These are phyloP conservation scores for Liopterus haemorrhoidalis DNA, from an alignment of 2,888 invertebrate species.

Conservation along the genomic window DNA sequence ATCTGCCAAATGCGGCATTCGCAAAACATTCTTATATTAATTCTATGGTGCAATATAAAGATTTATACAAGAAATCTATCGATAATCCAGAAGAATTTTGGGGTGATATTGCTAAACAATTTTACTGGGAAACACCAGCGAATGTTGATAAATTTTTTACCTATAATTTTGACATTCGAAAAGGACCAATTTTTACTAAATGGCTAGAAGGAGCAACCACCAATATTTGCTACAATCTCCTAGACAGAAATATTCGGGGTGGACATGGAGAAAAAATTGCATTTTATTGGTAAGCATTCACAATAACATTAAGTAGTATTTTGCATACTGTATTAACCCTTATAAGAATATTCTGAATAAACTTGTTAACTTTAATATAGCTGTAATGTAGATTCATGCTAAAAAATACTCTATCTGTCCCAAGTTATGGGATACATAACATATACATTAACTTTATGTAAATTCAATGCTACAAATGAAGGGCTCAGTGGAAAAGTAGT, in stretches of 20 bases:
- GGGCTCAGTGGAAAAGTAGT: too few relatives aligned
- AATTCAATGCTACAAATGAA: too few relatives aligned
- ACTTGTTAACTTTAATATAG: too few relatives aligned
- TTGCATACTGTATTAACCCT: too few relatives aligned
- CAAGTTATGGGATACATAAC: too few relatives aligned
- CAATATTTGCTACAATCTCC: slow-evolving; percentile 91
- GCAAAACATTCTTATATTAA: slow-evolving; percentile 59
- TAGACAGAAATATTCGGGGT: slow-evolving; percentile 85
- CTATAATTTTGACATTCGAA: slow-evolving; percentile 84
- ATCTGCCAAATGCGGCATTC: slow-evolving; percentile 53
- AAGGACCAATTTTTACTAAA: slow-evolving; percentile 85
- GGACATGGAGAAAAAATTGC: slow-evolving; percentile 88
- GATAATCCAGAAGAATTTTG: slow-evolving; percentile 88
- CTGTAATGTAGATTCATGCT: too few relatives aligned
- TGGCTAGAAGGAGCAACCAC: slow-evolving; percentile 95
- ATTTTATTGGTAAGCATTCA: slow-evolving; percentile 80
- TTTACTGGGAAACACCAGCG: slow-evolving; percentile 82
- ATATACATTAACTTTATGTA: too few relatives aligned
- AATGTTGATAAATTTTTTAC: slow-evolving; percentile 72
- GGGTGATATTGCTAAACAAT: slow-evolving; percentile 86
- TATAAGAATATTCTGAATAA: too few relatives aligned
- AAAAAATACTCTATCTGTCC: too few relatives aligned
- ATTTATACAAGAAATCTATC: slow-evolving; percentile 79
- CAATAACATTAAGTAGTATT: too few relatives aligned
- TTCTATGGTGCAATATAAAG: slow-evolving; percentile 69